Evolutionary conservation across 1,140 invertebrate genomes (phyloP).

Genomic region (Amyelois transitella): DNA sequence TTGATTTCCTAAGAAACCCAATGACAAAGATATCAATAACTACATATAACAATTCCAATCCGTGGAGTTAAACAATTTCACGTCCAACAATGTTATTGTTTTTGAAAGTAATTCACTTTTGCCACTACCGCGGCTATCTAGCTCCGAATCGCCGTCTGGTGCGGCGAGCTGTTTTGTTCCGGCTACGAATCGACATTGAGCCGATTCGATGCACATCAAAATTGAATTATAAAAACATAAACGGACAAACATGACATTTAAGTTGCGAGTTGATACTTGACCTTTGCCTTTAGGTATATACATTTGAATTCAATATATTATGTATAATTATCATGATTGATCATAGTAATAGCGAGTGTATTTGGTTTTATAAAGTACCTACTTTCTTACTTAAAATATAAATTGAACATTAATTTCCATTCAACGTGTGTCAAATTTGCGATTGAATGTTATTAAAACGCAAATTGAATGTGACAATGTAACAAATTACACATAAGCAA

Average conservation of each 20-base stretch:
- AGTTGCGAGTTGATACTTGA: neutral
- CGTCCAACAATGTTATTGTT: neutral
- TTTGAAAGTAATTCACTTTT: neutral
- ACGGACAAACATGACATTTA: constrained; percentile 9
- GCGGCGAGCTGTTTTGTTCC: constrained; percentile 25
- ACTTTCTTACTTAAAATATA: no score
- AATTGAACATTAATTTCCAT: no score
- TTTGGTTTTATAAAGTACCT: no score
- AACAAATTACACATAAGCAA: no score
- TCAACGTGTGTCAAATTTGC: no score
- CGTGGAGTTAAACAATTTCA: neutral
- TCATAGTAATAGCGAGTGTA: no score
- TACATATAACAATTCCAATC: neutral
- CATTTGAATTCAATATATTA: neutral
- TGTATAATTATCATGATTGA: no score
- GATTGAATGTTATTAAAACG: no score
- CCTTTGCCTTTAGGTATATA: neutral
- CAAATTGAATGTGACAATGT: no score
- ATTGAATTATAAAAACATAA: constrained; percentile 22
- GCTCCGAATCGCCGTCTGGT: constrained; percentile 15
- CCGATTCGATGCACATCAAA: constrained; percentile 25
- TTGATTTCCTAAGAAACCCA: no score
- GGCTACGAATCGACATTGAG: constrained; percentile 29
- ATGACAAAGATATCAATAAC: no score
- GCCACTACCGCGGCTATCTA: neutral